Evolutionary conservation across 2,888 invertebrate genomes (phyloP).

Genomic region (Lordiphosa fenestrarum): DNA sequence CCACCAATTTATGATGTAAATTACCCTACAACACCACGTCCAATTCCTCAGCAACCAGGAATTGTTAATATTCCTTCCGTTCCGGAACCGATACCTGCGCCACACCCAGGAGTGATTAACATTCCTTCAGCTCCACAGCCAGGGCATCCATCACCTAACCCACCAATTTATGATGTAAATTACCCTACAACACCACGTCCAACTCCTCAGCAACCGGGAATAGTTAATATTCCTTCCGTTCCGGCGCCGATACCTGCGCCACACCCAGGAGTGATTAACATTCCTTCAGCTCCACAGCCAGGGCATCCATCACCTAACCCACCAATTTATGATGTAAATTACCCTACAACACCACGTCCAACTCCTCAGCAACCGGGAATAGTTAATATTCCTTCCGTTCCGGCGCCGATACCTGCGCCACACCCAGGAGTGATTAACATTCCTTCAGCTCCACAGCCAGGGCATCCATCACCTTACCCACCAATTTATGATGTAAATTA

Average conservation of each 20-base stretch:
- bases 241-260: not conserved
- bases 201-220: not conserved
- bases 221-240: conserved; percentile 10
- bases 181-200: conserved; percentile 21
- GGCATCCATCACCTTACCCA: conserved; percentile 1
- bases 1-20: conserved; percentile 10
- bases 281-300: conserved; percentile 7
- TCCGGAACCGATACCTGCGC: conserved; percentile 17
- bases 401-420: conserved; percentile 54
- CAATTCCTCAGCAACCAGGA: conserved; percentile 11
- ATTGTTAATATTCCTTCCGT: conserved; percentile 23
- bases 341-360: conserved; percentile 1
- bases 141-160: conserved; percentile 64
- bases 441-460: conserved; percentile 26
- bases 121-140: conserved; percentile 23
- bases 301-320: conserved; percentile 1
- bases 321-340: conserved; percentile 2
- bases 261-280: conserved; percentile 9
- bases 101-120: conserved; percentile 22
- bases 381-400: conserved; percentile 4
- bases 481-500: conserved; percentile 16
- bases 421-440: conserved; percentile 28
- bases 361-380: not conserved
- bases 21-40: conserved; percentile 10
- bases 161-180: conserved; percentile 41